These are phyloP conservation scores for Leptinotarsa juncta DNA, from an alignment of 2,888 invertebrate genomes.

Conservation along the genomic window DNA sequence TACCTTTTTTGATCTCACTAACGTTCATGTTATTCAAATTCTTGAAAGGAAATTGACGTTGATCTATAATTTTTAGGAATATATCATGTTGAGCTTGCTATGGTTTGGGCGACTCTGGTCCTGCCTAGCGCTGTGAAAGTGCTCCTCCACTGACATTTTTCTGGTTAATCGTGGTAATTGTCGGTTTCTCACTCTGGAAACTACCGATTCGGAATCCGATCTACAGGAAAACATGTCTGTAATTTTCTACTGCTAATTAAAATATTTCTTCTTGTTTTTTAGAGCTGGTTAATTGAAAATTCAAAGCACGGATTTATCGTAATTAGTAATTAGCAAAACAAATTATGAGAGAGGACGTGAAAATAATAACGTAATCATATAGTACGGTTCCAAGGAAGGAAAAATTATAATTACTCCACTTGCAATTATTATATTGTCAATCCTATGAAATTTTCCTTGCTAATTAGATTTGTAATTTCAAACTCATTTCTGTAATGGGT, in stretches of 20 bases:
- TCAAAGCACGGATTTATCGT: slow-evolving; percentile 3
- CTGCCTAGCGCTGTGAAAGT: neutral
- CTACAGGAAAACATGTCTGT: slow-evolving; percentile 5
- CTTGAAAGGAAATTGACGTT: too few relatives aligned
- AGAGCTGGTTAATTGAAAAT: slow-evolving; percentile 7
- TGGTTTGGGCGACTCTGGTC: neutral
- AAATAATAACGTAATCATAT: neutral
- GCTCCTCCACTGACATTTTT: neutral
- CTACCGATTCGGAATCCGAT: slow-evolving; percentile 1
- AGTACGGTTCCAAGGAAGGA: neutral
- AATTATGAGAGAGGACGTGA: neutral
- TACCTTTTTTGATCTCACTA: too few relatives aligned
- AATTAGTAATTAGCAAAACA: slow-evolving; percentile 10
- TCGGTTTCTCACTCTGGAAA: neutral
- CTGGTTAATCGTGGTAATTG: slow-evolving; percentile 13
- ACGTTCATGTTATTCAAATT: too few relatives aligned
- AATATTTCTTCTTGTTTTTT: neutral
- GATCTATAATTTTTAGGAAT: too few relatives aligned
- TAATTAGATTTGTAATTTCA: too few relatives aligned
- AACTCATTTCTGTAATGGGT: too few relatives aligned
- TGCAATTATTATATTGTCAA: neutral
- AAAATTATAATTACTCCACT: neutral
- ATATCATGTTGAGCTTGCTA: too few relatives aligned
- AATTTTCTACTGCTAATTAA: slow-evolving; percentile 11
- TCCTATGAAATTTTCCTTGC: neutral